These are phyloP conservation scores for Rhegmatorhina hoffmannsi DNA, from an alignment of 2,113 vertebrate genomes.

Conservation along the genomic window DNA sequence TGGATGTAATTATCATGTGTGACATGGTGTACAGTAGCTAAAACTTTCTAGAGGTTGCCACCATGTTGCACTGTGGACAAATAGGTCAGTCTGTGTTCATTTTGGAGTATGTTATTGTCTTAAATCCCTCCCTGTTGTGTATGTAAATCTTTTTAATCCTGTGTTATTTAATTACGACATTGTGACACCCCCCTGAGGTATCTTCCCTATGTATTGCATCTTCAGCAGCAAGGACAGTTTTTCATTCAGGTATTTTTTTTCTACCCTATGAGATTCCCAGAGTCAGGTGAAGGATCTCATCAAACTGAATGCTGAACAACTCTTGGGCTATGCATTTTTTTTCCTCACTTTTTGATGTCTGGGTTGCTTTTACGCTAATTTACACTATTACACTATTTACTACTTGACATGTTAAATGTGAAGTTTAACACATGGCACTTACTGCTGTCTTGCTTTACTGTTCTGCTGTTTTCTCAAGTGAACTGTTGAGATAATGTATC, in stretches of 20 bases:
- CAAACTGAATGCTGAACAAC: background rate
- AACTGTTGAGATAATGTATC: background rate
- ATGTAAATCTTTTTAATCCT: background rate
- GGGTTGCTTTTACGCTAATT: background rate
- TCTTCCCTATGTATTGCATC: background rate
- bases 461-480: background rate
- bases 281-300: background rate
- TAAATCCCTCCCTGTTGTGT: background rate
- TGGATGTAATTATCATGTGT: background rate
- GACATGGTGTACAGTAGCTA: background rate
- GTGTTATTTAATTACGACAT: background rate
- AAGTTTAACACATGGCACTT: background rate
- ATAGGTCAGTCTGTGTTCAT: background rate
- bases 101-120: background rate
- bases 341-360: background rate
- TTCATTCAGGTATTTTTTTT: background rate
- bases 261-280: background rate
- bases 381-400: too few species aligned
- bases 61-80: background rate
- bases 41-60: background rate
- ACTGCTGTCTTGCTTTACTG: background rate
- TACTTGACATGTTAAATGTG: background rate
- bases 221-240: background rate
- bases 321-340: background rate
- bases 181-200: rapidly evolving